Base-by-base conservation (phyloP, 1,140 invertebrate genomes). In the Subanguina moxae region DNA sequence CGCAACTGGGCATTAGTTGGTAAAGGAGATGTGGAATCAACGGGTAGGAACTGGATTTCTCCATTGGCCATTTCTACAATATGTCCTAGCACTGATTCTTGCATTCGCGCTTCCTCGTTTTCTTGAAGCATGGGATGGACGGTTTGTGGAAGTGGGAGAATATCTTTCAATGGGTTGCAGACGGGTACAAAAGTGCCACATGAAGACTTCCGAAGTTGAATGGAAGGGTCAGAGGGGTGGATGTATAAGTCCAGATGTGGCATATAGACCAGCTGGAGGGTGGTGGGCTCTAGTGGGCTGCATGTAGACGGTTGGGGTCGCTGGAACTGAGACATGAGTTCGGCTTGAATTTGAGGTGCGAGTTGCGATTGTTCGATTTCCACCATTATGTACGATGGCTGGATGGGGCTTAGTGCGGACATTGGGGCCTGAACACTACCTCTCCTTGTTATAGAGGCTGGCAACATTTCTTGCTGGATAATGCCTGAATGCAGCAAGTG, bases 401-500 rank as follows among this genome's bases (percentile, higher is more conserved):
- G 32, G 32, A 38, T 3, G 11, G 3, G 32, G 32, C 32, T 38
- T 3, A 38, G 32, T 38, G 32, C 11, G 32, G 32, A 38, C 32
- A 38, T 38, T 38, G 48, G 48, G 3, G 48, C 3, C 8, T 21
- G n/a, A 15, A 19, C 23, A 52, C 15, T 3, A 3, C 3, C n/a
- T 25, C 48, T 52, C 3, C 48, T 52, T 19, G n/a, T 5, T 7
- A 52, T 52, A 21, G 48, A 21, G 8, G 48, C 8, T 3, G 48
- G 48, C 48, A 52, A 25, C 48, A 25, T 25, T 8, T 52, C 48
- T 25, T 52, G 48, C n/a, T 15, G 3, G n/a, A 52, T 15, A 21
- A 52, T 52, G 15, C 48, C 48, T 21, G 48, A 52, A 21, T 25
- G 48, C n/a, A 52, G 48, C 23, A 52, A 52, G 23, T 52, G 48